Evolutionary conservation across 1,140 invertebrate genomes (phyloP).

Genomic region (Sitophilus oryzae): DNA sequence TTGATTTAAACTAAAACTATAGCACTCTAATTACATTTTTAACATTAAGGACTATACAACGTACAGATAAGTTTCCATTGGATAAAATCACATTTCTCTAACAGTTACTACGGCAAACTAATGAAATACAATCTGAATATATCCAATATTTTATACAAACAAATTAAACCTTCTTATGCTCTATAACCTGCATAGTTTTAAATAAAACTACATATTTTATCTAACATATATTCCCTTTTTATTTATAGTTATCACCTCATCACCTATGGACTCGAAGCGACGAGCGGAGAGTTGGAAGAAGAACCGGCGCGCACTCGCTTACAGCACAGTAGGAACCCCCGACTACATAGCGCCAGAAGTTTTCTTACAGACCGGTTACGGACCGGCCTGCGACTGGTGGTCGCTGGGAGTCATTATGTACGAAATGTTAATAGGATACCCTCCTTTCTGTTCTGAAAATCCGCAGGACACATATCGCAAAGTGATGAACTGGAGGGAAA

Average conservation of each 20-base stretch:
- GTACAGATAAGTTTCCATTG: no score
- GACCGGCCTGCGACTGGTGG: conserved; percentile 98
- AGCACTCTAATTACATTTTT: no score
- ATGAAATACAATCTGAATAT: no score
- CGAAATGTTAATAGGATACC: conserved; percentile 99
- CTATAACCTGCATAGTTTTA: no score
- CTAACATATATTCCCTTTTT: conserved; percentile 4
- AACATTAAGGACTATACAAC: no score
- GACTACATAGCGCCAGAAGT: conserved; percentile 99
- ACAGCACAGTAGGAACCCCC: conserved; percentile 97
- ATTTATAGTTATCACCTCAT: conserved; percentile 54
- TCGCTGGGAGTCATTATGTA: conserved; percentile 99
- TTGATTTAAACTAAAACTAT: no score
- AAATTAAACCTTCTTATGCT: no score
- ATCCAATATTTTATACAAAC: no score
- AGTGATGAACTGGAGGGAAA: conserved; percentile 99
- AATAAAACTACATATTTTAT: no score
- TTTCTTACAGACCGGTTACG: conserved; percentile 96
- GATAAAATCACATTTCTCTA: no score
- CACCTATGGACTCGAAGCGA: conserved; percentile 92
- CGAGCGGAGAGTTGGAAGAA: conserved; percentile 98
- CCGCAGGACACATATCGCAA: conserved; percentile 99
- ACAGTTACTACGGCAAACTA: no score
- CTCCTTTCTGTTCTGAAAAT: conserved; percentile 98
- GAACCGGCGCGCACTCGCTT: conserved; percentile 86